Evolutionary conservation across 2,797 vertebrate genomes (phyloP).

Genomic region (Heterohyrax brucei): DNA sequence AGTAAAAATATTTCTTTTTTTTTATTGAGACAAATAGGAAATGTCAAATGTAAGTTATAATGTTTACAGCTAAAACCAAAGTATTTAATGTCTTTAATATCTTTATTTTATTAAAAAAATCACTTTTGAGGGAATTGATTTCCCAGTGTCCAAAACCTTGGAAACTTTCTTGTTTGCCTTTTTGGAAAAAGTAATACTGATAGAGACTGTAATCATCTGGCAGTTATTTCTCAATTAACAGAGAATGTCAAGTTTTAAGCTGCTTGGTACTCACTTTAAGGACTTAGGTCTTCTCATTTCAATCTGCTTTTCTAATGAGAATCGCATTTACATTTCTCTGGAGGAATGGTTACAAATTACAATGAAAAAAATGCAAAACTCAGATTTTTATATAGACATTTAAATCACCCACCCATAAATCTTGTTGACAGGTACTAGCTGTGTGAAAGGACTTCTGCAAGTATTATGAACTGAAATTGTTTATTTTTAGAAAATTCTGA

Average conservation of each 20-base stretch:
- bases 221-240: not conserved
- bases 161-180: not conserved
- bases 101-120: not conserved
- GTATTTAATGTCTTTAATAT: not conserved
- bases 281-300: not conserved
- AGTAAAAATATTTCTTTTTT: not conserved
- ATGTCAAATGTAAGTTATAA: not conserved
- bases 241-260: not conserved
- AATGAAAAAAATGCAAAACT: not conserved
- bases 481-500: not conserved
- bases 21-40: not conserved
- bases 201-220: not conserved
- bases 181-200: not conserved
- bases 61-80: not conserved
- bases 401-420: not conserved
- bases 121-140: not conserved
- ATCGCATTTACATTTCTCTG: not conserved
- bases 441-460: not conserved
- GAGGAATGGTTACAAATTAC: not conserved
- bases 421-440: not conserved
- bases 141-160: not conserved
- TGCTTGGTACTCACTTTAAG: not conserved
- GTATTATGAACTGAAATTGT: not conserved
- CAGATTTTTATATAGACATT: not conserved
- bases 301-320: not conserved